Conservation (phyloP, 1,140 invertebrate genomes). For the Bicyclus anynana region DNA sequence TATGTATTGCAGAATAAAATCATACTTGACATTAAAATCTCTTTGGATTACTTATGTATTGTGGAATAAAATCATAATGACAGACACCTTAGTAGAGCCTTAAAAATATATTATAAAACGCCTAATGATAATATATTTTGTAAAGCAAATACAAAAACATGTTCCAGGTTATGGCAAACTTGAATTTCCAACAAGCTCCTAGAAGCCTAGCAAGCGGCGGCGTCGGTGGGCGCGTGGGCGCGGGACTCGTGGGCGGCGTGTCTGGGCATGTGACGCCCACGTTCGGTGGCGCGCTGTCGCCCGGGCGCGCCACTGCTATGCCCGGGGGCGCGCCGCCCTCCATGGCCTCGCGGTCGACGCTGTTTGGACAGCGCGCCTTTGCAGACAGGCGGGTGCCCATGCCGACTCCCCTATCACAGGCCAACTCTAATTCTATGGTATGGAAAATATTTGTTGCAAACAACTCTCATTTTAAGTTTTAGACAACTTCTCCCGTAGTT, state of each 20-base stretch:
- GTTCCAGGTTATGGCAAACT: slow-evolving; percentile 85
- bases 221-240: slow-evolving; percentile 76
- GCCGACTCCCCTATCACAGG: slow-evolving; percentile 79
- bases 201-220: slow-evolving; percentile 85
- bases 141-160: neutral
- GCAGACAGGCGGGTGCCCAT: slow-evolving; percentile 85
- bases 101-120: no score
- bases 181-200: slow-evolving; percentile 89
- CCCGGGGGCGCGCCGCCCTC: slow-evolving; percentile 71
- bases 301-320: slow-evolving; percentile 72
- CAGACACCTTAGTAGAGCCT: no score
- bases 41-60: no score
- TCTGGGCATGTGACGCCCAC: slow-evolving; percentile 75
- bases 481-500: no score
- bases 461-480: neutral
- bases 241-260: slow-evolving; percentile 79
- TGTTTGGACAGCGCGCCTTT: slow-evolving; percentile 87
- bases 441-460: neutral
- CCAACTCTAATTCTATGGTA: slow-evolving; percentile 78
- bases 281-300: slow-evolving; percentile 67
- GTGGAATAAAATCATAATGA: no score
- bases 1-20: no score
- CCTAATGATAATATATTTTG: no score
- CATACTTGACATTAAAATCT: no score
- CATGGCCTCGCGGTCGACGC: slow-evolving; percentile 76